Base-by-base conservation (phyloP, 2,113 vertebrate species). In the Atrichornis clamosus region DNA sequence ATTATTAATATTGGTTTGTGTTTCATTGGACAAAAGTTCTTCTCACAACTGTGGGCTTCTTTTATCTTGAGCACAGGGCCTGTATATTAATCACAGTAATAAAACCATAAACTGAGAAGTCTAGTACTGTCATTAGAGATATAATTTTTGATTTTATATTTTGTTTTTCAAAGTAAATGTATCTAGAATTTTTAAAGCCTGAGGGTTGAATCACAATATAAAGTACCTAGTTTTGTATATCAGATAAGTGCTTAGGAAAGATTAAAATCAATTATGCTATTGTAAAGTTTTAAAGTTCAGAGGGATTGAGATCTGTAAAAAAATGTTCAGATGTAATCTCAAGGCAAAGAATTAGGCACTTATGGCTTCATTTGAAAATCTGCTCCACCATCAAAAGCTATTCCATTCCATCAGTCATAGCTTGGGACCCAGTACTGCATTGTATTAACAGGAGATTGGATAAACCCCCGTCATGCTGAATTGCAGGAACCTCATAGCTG, bases 271-370 rank as follows among this genome's bases (percentile, higher is more conserved):
- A 52, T 88, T 90, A 81, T 53, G 52, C 76, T 86, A 81, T 90
- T 96, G 85, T 92, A 75, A 86, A 88, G 35, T 63, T 93, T 78
- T 81, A 78, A 89, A 95, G 80, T 95, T 95, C 83, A 89, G 91
- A 93, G 77, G 32, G 56, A 42, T 72, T 88, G 74, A 90, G 90
- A 93, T 86, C 24, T 93, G 72, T 88, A 42, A 83, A 86, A 84
- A 95, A 77, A 44, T 88, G 76, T 96, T 86, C 52, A 94, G 95
- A 94, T 95, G 68, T 78, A 86, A 97, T 93, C 84, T 77, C 82
- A 68, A 90, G 32, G 68, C 22, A 91, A 93, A 86, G 72, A 90
- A 90, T 80, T 93, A 76, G 35, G 50, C 33, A 74, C 60, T 92
- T 47, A 78, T 3, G 9, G 26, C 52, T 92, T 89, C n/a, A 52